Base-by-base conservation (phyloP, 2,797 vertebrate genomes). In the Podarcis lilfordi region DNA sequence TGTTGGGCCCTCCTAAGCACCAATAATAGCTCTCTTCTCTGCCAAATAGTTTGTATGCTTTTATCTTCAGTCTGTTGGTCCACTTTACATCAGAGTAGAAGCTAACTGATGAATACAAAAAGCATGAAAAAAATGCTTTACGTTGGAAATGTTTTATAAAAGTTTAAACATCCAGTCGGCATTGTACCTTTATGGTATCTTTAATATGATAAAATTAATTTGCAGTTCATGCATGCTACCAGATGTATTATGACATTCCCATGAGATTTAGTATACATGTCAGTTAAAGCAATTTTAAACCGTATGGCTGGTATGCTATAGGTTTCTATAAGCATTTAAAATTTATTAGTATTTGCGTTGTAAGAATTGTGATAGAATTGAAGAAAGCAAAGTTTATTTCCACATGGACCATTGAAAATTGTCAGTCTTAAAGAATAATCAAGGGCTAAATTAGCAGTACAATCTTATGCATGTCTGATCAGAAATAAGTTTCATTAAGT, bases 231-330 rank as follows among this genome's bases (percentile, higher is more conserved):
- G 8, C 40, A 45, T 80, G 0, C 3, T 27, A 2, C 83, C 84
- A 90, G 40, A 84, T 92, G 21, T 0, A 0, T 81, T 13, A 2
- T 35, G n/a, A 64, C 74, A 85, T 74, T 55, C 25, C 40, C 27
- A 23, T 59, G 50, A 77, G 8, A 45, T 10, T 1, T 87, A 29
- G 32, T 81, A 88, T 86, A 79, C 81, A 80, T 80, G 23, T 87
- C 43, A 86, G 50, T 66, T 85, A 19, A 92, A 90, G 1, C 43
- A 86, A 0, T 90, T 93, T 89, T 94, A 85, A 77, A 92, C 8
- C 0, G 0, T 86, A 23, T 81, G 72, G 25, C 86, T 61, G 21
- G n/a, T 2, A 10, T 71, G 1, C 3, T 3, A 1, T 4, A 78
- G 29, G 43, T 32, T 1, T 0, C 45, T 55, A 1, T 25, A 35